These are phyloP conservation scores for Monoplex corrugatus DNA, from an alignment of 2,888 invertebrate genomes.

Conservation along the genomic window DNA sequence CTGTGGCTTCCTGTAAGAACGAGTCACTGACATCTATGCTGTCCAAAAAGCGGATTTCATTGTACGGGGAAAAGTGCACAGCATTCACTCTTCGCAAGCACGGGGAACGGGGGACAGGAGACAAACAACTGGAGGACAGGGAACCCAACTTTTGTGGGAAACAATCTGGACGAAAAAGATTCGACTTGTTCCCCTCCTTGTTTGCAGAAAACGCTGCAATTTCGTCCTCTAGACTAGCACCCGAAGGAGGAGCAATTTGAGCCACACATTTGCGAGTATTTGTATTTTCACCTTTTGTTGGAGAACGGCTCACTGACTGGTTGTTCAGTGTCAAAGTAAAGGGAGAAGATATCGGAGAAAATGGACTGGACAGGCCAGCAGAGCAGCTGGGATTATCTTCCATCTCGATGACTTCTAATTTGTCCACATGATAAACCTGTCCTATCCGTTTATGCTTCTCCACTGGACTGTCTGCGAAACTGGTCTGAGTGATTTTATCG, in stretches of 20 bases:
- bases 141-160: slow-evolving; percentile 21
- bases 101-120: slow-evolving; percentile 12
- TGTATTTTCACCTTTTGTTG: not conserved
- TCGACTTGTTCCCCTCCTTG: not conserved
- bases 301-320: not conserved
- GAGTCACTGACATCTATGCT: not conserved
- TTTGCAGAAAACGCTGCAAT: too few relatives aligned
- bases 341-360: not conserved
- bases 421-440: slow-evolving; percentile 32
- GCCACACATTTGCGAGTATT: too few relatives aligned
- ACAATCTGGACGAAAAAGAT: not conserved
- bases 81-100: slow-evolving; percentile 12
- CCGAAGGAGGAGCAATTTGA: too few relatives aligned
- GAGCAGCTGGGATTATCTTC: not conserved
- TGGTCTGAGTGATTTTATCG: slow-evolving; percentile 52
- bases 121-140: not conserved
- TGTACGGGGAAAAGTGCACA: slow-evolving; percentile 46
- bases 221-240: too few relatives aligned
- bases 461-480: slow-evolving; percentile 4
- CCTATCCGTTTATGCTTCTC: not conserved
- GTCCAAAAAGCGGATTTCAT: slow-evolving; percentile 48
- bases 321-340: not conserved
- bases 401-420: slow-evolving; percentile 31
- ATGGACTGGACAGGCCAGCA: not conserved
- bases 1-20: not conserved